Evolutionary conservation across 2,888 invertebrate genomes (phyloP), one percentile per base, ranked within the genome.

Genomic region (Standfussiana lucernea): DNA sequence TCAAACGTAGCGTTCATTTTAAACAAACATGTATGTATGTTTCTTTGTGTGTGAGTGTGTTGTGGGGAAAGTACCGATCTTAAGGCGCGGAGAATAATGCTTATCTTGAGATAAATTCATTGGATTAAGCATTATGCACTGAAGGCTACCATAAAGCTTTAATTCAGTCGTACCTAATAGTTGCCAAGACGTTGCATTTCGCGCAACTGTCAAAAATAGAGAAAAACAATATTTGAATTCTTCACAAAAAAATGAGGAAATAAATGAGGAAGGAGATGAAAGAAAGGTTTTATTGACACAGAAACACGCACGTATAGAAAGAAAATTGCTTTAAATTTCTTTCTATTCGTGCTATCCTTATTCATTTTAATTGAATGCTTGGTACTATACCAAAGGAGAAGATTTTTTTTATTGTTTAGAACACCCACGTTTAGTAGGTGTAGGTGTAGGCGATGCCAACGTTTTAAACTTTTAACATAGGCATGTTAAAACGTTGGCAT

Each of bases 1-100:
- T 92, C 92, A 91, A 90, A 85, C 82, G 80, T 80, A 72, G 85
- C 79, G 68, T 81, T 75, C 80, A 80, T 81, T 84, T 86, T 82
- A 88, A 83, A 88, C 84, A 88, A 88, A 88, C 87, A 87, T 61
- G 62, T 83, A 77, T 68, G 18, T 68, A 69, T 70, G 79, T 82
- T 84, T 82, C 73, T 86, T 75, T 82, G 64, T 76, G 76, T 79
- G 82, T 86, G 88, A 8, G 75, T 72, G 32, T 71, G 45, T 37
- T 75, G 74, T 37, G 75, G 66, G 68, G 84, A 79, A 83, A 86
- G 73, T 70, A 61, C 71, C 64, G 28, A 81, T 85, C 77, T 81
- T 73, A 53, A 79, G 5, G 32, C 56, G 2, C 24, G 24, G 61
- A 68, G 70, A 66, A 68, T 73, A 15, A n/a, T 61, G 80, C 24